phyloP scores from a whole-genome alignment of 2,113 vertebrate genomes.

The Brachyhypopomus gauderio region DNA sequence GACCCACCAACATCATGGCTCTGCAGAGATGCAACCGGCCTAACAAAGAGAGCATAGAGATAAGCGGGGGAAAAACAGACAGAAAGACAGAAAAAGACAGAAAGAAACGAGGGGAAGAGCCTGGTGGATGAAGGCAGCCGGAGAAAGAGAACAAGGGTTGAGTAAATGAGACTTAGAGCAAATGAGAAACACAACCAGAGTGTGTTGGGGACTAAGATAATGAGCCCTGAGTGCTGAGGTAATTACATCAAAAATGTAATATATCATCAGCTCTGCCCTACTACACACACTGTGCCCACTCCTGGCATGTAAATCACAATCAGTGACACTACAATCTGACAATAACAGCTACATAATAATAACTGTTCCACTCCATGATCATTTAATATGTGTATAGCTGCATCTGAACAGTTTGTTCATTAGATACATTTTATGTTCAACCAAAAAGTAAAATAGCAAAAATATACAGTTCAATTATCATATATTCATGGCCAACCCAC shows the following conservation, averaged over 20 bases:
- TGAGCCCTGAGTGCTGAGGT: constrained; percentile 44
- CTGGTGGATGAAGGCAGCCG: not conserved
- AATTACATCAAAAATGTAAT: constrained; percentile 46
- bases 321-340: not conserved
- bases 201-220: constrained; percentile 40
- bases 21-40: constrained; percentile 10
- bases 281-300: not conserved
- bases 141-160: constrained; percentile 43
- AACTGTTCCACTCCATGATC: not conserved
- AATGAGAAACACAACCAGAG: constrained; percentile 52
- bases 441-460: too few relatives aligned
- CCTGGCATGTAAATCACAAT: not conserved
- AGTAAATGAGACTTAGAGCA: constrained; percentile 51
- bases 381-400: not conserved
- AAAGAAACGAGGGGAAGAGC: not conserved
- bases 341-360: not conserved
- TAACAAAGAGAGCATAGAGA: constrained; percentile 21
- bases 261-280: constrained; percentile 37
- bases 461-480: too few relatives aligned
- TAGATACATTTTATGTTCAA: not conserved
- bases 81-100: not conserved
- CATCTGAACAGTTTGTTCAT: not conserved
- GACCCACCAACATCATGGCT: not conserved
- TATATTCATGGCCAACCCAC: too few relatives aligned
- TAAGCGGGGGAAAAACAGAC: not conserved